Percentiles rank a stretch among this genome's conserved stretches.
Evolutionary conservation across 2,113 vertebrate genomes (phyloP).

Genomic region (Cryptotis parvus): DNA sequence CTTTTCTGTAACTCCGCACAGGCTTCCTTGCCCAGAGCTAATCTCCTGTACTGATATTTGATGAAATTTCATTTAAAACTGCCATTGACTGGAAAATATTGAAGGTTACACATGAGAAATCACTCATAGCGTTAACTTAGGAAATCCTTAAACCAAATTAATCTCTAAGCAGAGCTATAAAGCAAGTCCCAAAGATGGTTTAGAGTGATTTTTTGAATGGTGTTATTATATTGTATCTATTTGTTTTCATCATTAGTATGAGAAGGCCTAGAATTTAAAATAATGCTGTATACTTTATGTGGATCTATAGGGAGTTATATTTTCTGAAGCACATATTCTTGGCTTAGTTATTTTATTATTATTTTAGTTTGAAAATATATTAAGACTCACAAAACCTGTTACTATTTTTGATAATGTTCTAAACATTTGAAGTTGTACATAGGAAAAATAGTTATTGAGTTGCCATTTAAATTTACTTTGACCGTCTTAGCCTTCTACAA

Average conservation of each 20-base stretch:
- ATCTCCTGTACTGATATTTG: constrained; percentile 25
- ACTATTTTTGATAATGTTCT: not conserved
- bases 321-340: not conserved
- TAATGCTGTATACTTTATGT: not conserved
- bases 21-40: constrained; percentile 21
- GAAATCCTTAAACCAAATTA: constrained; percentile 19
- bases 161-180: constrained; percentile 9
- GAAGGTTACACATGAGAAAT: constrained; percentile 20
- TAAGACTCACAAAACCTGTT: constrained; percentile 4
- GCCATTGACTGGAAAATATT: constrained; percentile 8
- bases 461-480: not conserved
- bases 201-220: not conserved
- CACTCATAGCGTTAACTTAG: not conserved
- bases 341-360: not conserved
- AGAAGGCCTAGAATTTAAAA: constrained; percentile 41
- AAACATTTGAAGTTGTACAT: not conserved
- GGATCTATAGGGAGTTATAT: not conserved
- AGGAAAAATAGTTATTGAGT: constrained; percentile 14
- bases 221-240: not conserved
- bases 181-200: constrained; percentile 26
- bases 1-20: not conserved
- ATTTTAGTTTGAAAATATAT: constrained; percentile 26
- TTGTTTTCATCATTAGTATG: not conserved
- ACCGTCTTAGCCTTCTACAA: not conserved
- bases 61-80: constrained; percentile 61